Conservation (phyloP, 2,888 invertebrate genomes). For the Apomyelois bistriatella region DNA sequence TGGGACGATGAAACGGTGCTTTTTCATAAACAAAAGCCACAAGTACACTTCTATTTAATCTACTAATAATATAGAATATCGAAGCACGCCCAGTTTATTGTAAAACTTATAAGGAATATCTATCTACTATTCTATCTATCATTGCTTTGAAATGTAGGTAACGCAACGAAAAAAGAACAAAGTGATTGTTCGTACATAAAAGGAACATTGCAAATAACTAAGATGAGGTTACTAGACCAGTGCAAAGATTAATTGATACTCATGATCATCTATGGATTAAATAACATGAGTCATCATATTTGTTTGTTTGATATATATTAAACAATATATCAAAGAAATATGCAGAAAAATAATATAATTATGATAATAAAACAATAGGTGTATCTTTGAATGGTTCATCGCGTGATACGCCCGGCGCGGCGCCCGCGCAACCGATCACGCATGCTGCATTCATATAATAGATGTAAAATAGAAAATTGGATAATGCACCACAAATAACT, state of each 20-base stretch:
- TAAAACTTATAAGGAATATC: constrained; percentile 33
- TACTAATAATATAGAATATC: constrained; percentile 37
- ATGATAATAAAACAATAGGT: constrained; percentile 18
- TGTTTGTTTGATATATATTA: constrained; percentile 1
- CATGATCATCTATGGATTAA: constrained; percentile 41
- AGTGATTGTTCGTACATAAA: constrained; percentile 46
- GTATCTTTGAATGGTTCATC: constrained; percentile 24
- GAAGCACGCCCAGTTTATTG: constrained; percentile 35
- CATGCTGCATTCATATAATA: constrained; percentile 47
- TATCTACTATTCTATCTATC: too few relatives aligned
- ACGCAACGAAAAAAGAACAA: constrained; percentile 18
- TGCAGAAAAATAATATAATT: constrained; percentile 31
- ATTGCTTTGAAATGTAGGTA: constrained; percentile 22
- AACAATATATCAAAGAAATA: not conserved
- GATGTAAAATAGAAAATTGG: constrained; percentile 58
- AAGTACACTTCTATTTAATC: constrained; percentile 40
- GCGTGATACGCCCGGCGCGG: constrained; percentile 53
- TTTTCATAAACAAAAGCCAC: constrained; percentile 42
- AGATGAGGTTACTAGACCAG: constrained; percentile 55
- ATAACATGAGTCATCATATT: constrained; percentile 43
- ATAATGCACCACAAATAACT: constrained; percentile 57
- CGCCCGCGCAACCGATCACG: constrained; percentile 41
- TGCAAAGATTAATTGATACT: constrained; percentile 34
- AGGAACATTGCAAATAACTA: constrained; percentile 37
- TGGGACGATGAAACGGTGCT: constrained; percentile 42